Base-by-base conservation (phyloP, 2,113 vertebrate species). In the Labrus mixtus region DNA sequence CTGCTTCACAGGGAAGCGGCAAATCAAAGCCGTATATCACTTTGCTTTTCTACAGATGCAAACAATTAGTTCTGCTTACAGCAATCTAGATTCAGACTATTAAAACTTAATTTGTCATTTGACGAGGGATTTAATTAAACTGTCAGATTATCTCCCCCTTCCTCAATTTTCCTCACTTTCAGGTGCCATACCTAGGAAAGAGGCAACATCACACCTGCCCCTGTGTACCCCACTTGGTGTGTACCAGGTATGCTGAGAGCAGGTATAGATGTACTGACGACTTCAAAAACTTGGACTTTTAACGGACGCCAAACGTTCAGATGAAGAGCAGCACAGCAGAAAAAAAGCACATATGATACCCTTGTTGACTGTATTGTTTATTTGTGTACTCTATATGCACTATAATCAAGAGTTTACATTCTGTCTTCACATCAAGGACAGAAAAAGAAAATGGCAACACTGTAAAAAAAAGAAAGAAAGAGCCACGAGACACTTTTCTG, bases 141-240 rank as follows among this genome's bases (percentile, higher is more conserved):
- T 76, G 66, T 78, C 84, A 76, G 65, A 86, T 82, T 82, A 76
- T 55, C 15, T 29, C 1, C 3, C n/a, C 29, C 29, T 33, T 9
- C 11, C 15, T 36, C 19, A 13, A 15, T 51, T 9, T 56, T 51
- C 22, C 45, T 16, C 17, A 5, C 73, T 53, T 73, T 33, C 91
- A 98, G 97, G 87, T 96, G 23, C 97, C 96, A 1, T 98, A 95
- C 78, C 76, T 78, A 0, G 93, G 97, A 15, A 96, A 96, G 71
- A 91, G 95, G 39, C 96, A 95, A 73, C 96, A 96, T 79, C 95
- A 96, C 84, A 93, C 94, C 66, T 98, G 97, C 36, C 97, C 97
- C 13, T 99, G 97, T 68, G 80, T 93, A 6, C 95, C 96, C 39
- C 90, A 91, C 53, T 91, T 97, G 82, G 82, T 92, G 4, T 97